Evolutionary conservation across 2,797 vertebrate species (phyloP), one percentile per base, ranked within the genome.

Genomic region (Acipenser ruthenus): DNA sequence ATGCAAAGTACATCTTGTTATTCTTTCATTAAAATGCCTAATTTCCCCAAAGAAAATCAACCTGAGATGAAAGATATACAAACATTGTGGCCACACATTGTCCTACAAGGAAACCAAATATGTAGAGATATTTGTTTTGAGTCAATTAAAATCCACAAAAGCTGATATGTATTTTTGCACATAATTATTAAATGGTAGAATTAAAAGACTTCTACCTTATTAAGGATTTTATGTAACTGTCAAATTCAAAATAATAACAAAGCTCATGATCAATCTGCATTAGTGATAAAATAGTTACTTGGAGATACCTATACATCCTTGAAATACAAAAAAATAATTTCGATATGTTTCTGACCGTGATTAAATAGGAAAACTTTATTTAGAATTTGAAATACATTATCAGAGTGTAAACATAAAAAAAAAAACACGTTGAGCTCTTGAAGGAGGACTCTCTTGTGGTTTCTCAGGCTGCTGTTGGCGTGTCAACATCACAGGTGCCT

Each of bases 1-100:
- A 74, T 75, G 79, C 80, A 76, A 79, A 82, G 82, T 77, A 79
- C 79, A 80, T 80, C 74, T 60, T 52, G 13, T 55, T 64, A 59
- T 23, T 55, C 84, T 89, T 87, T 87, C 88, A 91, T 90, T 90
- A 88, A 87, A 87, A 87, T 79, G 79, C 83, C 79, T 87, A 86
- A 89, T 88, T 88, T 89, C 87, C 87, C 89, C 82, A 76, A 83
- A 89, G 87, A 18, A n/a, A 87, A 80, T 81, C 81, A 61, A 67
- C 69, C 65, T 52, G 7, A 11, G 59, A 67, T 67, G 65, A 67
- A 67, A 67, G 49, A 37, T 37, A 37, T 37, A 37, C 23, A 37
- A 37, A 37, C 23, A 37, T 37, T 3, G 23, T 37, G 23, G 23
- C 23, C 23, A 63, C 53, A 50, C 49, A 64, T 63, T 48, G 49